These are phyloP conservation scores for Alloplasta piceator DNA, from an alignment of 2,888 invertebrate genomes.

Conservation along the genomic window DNA sequence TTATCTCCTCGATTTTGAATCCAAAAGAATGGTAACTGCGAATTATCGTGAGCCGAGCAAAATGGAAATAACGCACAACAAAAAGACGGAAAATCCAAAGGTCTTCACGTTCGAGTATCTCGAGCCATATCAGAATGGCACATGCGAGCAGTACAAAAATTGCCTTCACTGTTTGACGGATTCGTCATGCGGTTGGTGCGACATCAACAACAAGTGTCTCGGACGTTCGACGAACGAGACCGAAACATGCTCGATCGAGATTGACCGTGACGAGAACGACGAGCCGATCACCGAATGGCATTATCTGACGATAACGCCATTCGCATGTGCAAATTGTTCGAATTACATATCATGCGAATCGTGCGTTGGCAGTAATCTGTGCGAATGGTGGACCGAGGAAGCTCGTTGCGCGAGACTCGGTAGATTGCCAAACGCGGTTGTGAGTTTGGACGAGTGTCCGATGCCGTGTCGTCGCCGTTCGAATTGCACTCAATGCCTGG, in stretches of 20 bases:
- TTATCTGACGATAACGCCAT: constrained; percentile 92
- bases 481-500: constrained; percentile 92
- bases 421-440: constrained; percentile 87
- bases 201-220: constrained; percentile 89
- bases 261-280: constrained; percentile 85
- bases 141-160: constrained; percentile 91
- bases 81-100: constrained; percentile 90
- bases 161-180: constrained; percentile 95
- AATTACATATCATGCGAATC: constrained; percentile 95
- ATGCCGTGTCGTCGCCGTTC: constrained; percentile 91
- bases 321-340: constrained; percentile 94
- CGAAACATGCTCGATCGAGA: constrained; percentile 85
- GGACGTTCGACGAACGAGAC: constrained; percentile 88
- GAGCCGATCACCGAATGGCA: constrained; percentile 87
- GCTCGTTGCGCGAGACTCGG: constrained; percentile 93
- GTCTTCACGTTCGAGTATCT: constrained; percentile 95
- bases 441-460: constrained; percentile 89
- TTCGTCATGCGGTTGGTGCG: constrained; percentile 96
- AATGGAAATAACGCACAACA: constrained; percentile 92
- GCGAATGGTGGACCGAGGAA: constrained; percentile 97
- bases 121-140: constrained; percentile 93
- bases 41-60: constrained; percentile 85
- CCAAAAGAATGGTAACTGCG: constrained; percentile 85
- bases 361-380: constrained; percentile 89
- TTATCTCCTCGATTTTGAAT: constrained; percentile 88